Evolutionary conservation across 2,113 vertebrate genomes (phyloP).

Genomic region (Tragelaphus imberbis): DNA sequence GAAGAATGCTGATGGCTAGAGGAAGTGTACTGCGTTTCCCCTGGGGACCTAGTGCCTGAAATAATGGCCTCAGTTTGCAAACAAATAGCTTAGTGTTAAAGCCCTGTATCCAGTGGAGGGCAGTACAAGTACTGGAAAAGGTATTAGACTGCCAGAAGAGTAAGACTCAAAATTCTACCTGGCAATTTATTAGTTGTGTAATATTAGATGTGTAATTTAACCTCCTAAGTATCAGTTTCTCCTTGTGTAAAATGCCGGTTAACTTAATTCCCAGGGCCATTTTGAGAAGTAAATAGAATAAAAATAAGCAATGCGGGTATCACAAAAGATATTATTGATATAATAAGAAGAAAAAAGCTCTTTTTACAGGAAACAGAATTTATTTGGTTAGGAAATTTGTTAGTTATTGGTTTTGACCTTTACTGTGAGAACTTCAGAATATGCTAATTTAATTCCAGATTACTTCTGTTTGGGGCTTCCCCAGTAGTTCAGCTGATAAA

Average conservation of each 20-base stretch:
- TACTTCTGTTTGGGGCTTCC: not conserved
- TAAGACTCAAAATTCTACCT: not conserved
- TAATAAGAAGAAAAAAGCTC: not conserved
- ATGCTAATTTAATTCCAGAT: not conserved
- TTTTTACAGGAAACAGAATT: not conserved
- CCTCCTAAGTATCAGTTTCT: not conserved
- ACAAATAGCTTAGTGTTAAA: not conserved
- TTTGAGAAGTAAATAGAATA: not conserved
- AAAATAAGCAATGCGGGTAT: not conserved
- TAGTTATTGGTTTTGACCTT: not conserved
- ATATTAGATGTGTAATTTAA: not conserved
- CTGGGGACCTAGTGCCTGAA: not conserved
- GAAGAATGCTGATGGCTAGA: not conserved
- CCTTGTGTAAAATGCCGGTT: not conserved
- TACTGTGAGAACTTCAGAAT: not conserved
- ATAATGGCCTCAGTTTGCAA: not conserved
- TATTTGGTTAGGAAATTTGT: not conserved
- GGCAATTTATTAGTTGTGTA: not conserved
- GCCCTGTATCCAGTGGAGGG: not conserved
- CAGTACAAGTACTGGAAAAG: not conserved
- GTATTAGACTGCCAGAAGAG: not conserved
- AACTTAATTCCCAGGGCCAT: not conserved
- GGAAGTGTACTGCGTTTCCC: not conserved
- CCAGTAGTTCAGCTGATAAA: not conserved
- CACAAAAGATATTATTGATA: not conserved